These are phyloP conservation scores for Biston stratarius DNA, from an alignment of 2,888 invertebrate genomes.

Conservation along the genomic window DNA sequence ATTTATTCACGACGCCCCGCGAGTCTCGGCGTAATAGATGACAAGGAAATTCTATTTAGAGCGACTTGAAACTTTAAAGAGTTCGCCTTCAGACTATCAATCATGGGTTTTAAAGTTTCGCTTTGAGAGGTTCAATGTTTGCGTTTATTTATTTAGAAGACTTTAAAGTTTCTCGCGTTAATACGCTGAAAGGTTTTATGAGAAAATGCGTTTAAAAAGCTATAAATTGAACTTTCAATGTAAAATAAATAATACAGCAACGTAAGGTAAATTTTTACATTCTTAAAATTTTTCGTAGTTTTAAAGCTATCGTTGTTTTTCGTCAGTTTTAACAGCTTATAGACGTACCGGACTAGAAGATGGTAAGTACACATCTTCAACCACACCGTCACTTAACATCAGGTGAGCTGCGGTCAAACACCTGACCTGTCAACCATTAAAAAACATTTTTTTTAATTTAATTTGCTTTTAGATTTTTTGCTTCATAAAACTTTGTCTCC, in stretches of 20 bases:
- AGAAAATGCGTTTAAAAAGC: not conserved
- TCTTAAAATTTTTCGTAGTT: not conserved
- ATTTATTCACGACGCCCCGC: constrained; percentile 14
- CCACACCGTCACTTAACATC: too few relatives aligned
- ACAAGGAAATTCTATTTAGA: constrained; percentile 25
- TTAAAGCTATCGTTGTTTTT: too few relatives aligned
- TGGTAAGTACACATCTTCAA: too few relatives aligned
- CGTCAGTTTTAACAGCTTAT: too few relatives aligned
- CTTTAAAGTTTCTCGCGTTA: constrained; percentile 22
- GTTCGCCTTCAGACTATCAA: constrained; percentile 25
- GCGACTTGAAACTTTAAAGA: constrained; percentile 29
- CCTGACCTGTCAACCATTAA: too few relatives aligned
- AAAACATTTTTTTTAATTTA: too few relatives aligned
- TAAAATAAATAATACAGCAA: not conserved
- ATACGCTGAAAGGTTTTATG: constrained; percentile 1
- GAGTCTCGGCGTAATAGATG: constrained; percentile 9
- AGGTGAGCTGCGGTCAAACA: too few relatives aligned
- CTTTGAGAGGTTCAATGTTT: not conserved
- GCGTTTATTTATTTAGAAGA: constrained; percentile 10
- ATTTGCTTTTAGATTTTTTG: not conserved
- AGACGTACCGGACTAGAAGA: too few relatives aligned
- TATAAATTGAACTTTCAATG: not conserved
- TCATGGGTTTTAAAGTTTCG: constrained; percentile 15
- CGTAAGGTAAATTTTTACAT: not conserved
- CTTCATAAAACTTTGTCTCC: not conserved